Base-by-base conservation (phyloP, 2,797 vertebrate genomes). In the Sternarchorhynchus goeldii region DNA sequence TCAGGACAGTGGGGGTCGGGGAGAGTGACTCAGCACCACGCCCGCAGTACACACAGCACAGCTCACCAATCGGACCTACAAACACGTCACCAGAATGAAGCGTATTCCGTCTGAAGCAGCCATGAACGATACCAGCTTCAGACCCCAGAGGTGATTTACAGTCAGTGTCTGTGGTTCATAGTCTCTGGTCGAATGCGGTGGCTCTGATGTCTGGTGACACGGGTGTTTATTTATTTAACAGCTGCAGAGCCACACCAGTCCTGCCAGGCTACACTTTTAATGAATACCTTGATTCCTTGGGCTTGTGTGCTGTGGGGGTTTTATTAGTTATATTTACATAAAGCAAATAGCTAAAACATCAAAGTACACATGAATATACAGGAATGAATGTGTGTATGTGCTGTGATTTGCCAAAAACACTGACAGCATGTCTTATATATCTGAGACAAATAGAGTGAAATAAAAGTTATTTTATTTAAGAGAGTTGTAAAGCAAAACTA, bases 261-360 rank as follows among this genome's bases (percentile, higher is more conserved):
- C 56, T 69, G 55, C 57, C 63, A 16, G 25, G 41, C 32, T 68
- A 20, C 60, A 16, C 36, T 76, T 60, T 68, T 76, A 69, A 76
- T 69, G 18, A 68, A 59, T 39, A 59, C 57, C 36, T 69, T 68
- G 8, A 57, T 66, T 76, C 67, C 32, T 39, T 18, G 56, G 16
- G 12, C 17, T 58, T 67, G 74, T 25, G 25, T 25, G 25, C 25
- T 25, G 25, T 25, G 25, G 25, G 25, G 25, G 25, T 25, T 25
- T 25, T 25, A 25, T 25, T 25, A 25, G 25, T 25, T 25, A 25
- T 25, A 25, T 25, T 12, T 36, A 62, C 58, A 55, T 7, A 2
- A 14, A 25, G n/a, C 41, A 34, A 60, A 36, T 21, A 76, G 34
- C 14, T 4, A 29, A n/a, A 10, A 34, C 17, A 67, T 45, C n/a